Evolutionary conservation across 2,888 invertebrate genomes (phyloP).

Genomic region (Elmis aenea): DNA sequence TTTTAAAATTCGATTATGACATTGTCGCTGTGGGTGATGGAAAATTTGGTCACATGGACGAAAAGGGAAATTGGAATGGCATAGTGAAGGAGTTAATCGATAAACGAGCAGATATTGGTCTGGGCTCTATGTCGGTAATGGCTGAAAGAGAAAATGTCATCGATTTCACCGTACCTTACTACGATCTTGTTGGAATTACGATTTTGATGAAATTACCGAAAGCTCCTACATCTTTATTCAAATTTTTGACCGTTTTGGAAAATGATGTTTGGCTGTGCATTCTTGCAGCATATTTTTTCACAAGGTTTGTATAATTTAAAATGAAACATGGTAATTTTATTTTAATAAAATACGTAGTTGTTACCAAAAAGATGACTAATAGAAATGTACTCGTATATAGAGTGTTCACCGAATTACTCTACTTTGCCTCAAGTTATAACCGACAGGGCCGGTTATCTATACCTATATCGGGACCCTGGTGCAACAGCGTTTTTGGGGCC

Average conservation of each 20-base stretch:
- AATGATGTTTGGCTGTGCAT: conserved; percentile 97
- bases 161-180: conserved; percentile 97
- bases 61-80: conserved; percentile 66
- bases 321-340: too few relatives aligned
- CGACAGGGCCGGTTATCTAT: too few relatives aligned
- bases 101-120: conserved; percentile 84
- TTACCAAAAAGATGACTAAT: too few relatives aligned
- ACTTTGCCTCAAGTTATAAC: too few relatives aligned
- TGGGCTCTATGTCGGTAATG: conserved; percentile 94
- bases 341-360: too few relatives aligned
- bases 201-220: conserved; percentile 91
- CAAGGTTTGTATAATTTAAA: conserved; percentile 55
- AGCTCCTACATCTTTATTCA: conserved; percentile 88
- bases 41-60: conserved; percentile 85
- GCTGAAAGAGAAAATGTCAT: conserved; percentile 95
- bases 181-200: conserved; percentile 94
- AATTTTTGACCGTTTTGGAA: conserved; percentile 93
- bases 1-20: conserved; percentile 86
- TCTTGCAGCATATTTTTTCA: conserved; percentile 90
- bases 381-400: too few relatives aligned
- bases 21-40: conserved; percentile 75
- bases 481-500: too few relatives aligned
- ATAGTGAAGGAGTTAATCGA: conserved; percentile 59
- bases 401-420: too few relatives aligned
- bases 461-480: too few relatives aligned